These are phyloP conservation scores for Troglohyphantes excavatus DNA, from an alignment of 2,888 invertebrate species.

Conservation along the genomic window DNA sequence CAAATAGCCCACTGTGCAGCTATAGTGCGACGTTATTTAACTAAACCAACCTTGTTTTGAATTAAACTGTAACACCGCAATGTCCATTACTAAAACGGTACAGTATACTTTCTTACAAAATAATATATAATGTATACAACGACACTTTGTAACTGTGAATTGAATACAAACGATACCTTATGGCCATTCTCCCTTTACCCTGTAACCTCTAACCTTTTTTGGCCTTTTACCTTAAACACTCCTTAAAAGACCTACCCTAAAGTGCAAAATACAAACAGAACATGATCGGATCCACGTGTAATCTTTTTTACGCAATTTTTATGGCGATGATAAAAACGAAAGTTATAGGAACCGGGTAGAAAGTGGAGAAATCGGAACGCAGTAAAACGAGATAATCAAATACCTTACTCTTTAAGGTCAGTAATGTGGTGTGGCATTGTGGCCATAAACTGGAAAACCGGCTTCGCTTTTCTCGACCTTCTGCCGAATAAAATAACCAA, in stretches of 20 bases:
- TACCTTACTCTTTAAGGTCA: slow-evolving; percentile 51
- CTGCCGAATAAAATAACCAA: slow-evolving; percentile 36
- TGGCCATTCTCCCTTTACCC: neutral
- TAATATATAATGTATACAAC: too few relatives aligned
- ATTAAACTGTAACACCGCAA: too few relatives aligned
- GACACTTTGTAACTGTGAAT: too few relatives aligned
- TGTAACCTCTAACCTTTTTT: neutral
- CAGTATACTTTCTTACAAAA: too few relatives aligned
- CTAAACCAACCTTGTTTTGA: too few relatives aligned
- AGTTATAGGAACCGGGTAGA: slow-evolving; percentile 6
- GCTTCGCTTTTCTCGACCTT: slow-evolving; percentile 63
- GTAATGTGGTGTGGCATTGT: slow-evolving; percentile 45
- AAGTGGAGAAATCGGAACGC: slow-evolving; percentile 39
- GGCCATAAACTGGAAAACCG: slow-evolving; percentile 58
- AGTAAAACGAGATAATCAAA: slow-evolving; percentile 72
- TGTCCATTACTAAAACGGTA: too few relatives aligned
- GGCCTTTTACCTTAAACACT: neutral
- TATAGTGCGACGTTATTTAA: too few relatives aligned
- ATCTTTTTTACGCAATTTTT: slow-evolving; percentile 39
- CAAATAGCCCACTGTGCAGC: too few relatives aligned
- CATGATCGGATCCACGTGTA: neutral
- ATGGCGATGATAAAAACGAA: neutral
- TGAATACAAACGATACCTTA: too few relatives aligned
- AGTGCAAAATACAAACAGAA: neutral
- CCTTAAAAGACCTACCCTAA: neutral